Percentiles rank a stretch among this genome's conserved stretches.
phyloP scores from a whole-genome alignment of 2,113 vertebrate species.

The Aspiorhynchus laticeps region DNA sequence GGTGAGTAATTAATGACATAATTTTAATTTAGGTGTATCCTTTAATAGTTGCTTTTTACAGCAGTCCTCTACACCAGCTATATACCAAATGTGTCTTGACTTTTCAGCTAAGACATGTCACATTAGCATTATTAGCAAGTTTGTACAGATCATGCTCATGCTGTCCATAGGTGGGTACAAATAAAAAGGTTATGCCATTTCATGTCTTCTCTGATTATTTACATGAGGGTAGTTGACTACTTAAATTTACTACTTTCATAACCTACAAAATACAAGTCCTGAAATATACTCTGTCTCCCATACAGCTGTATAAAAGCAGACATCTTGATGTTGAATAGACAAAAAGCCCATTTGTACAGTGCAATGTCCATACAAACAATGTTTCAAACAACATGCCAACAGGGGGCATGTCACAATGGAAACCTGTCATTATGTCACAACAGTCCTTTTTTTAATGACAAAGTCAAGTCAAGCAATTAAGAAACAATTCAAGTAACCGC shows the following conservation, averaged over 20 bases:
- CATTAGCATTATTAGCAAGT: neutral
- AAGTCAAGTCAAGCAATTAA: neutral
- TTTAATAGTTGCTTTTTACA: neutral
- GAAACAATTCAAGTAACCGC: neutral
- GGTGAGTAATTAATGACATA: no score
- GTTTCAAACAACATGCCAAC: neutral
- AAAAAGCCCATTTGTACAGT: neutral
- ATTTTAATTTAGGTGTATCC: no score
- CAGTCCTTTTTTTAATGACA: neutral
- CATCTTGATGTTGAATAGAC: neutral
- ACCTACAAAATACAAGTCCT: neutral
- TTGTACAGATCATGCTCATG: neutral
- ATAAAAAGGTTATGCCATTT: conserved; percentile 5
- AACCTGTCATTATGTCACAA: neutral
- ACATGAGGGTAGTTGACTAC: neutral
- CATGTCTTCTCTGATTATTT: neutral
- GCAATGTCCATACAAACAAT: neutral
- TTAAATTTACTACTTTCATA: neutral
- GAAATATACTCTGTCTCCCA: neutral
- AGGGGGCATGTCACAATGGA: neutral
- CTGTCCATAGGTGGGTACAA: neutral
- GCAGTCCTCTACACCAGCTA: neutral
- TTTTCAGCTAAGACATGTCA: neutral
- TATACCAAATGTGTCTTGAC: conserved; percentile 11
- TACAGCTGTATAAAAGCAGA: neutral